These are phyloP conservation scores for Thereuonema tuberculata DNA, from an alignment of 1,140 invertebrate genomes.

Conservation along the genomic window DNA sequence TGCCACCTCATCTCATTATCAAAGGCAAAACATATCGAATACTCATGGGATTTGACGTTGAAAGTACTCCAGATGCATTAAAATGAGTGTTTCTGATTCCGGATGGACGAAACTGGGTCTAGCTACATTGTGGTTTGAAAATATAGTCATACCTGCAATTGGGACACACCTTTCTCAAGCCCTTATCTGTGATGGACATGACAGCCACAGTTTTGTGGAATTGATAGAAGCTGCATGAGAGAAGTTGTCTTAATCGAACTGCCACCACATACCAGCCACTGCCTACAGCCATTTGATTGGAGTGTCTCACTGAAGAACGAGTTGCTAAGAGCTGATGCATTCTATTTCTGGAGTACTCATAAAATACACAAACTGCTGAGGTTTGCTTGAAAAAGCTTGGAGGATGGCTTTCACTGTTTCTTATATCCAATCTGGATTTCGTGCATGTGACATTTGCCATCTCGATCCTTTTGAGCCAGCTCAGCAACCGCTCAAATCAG, in stretches of 20 bases:
- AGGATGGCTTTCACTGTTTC: background rate
- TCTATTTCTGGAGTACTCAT: background rate
- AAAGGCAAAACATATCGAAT: background rate
- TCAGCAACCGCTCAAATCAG: background rate
- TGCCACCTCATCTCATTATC: background rate
- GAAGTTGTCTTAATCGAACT: constrained; percentile 2
- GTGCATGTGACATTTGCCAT: background rate
- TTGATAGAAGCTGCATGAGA: background rate
- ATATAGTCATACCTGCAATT: background rate
- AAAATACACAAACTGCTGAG: background rate
- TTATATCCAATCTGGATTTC: background rate
- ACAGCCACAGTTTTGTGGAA: background rate
- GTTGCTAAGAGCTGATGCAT: background rate
- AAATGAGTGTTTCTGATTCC: background rate
- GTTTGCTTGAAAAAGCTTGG: background rate
- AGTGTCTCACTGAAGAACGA: background rate
- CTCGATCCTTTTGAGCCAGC: background rate
- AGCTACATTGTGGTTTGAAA: background rate
- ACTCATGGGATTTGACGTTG: background rate
- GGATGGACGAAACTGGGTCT: constrained; percentile 6
- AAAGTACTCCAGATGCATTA: background rate
- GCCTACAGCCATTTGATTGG: constrained; percentile 1
- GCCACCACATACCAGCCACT: background rate
- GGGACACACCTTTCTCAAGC: background rate
- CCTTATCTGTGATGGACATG: constrained; percentile 1